Evolutionary conservation across 2,797 vertebrate species (phyloP).

Genomic region (Malurus leucopterus): DNA sequence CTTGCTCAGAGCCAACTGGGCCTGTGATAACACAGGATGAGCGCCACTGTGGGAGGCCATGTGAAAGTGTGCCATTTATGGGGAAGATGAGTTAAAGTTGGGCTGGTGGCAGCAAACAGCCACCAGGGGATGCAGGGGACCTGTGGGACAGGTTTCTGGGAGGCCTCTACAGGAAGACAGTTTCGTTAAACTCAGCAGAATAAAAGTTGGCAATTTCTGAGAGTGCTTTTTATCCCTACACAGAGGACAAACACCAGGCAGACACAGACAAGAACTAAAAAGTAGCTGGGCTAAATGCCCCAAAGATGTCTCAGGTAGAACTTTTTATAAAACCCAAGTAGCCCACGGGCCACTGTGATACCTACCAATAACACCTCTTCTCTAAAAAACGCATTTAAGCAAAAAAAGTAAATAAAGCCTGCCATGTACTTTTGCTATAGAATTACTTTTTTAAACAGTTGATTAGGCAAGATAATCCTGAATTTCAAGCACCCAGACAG

Average conservation of each 20-base stretch:
- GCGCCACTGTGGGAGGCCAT: background rate
- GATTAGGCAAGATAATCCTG: background rate
- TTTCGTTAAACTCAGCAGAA: background rate
- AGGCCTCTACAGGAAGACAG: background rate
- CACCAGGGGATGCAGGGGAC: background rate
- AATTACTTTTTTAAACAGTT: background rate
- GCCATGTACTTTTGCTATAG: background rate
- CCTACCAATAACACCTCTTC: background rate
- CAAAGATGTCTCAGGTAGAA: background rate
- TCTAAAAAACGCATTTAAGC: background rate
- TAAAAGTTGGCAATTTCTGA: background rate
- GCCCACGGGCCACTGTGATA: background rate
- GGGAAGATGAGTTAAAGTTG: background rate
- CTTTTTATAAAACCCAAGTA: background rate
- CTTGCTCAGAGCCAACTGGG: background rate
- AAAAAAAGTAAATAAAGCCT: background rate
- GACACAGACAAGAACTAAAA: background rate
- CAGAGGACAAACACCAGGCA: background rate
- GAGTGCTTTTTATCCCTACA: fast-evolving
- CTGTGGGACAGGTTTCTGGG: background rate
- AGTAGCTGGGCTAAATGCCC: background rate
- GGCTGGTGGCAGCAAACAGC: background rate
- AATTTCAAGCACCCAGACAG: background rate
- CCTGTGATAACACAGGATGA: background rate
- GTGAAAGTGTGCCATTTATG: background rate